Evolutionary conservation across 2,113 vertebrate genomes (phyloP), one percentile per base, ranked within the genome.

Genomic region (Spea multiplicata): DNA sequence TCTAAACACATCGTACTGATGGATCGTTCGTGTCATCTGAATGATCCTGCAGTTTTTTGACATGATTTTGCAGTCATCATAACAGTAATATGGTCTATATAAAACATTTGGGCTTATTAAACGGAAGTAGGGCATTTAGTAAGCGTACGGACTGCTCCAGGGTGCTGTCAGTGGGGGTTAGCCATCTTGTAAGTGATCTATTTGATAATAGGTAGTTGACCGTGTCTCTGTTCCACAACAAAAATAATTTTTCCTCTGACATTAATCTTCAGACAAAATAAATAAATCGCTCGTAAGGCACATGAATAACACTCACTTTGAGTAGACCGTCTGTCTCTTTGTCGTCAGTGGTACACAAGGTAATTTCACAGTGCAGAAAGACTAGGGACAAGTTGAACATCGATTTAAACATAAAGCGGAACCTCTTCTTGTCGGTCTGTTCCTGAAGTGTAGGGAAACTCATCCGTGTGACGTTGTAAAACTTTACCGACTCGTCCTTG

Each of bases 341-440:
- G 62, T 86, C 83, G 68, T 82, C 89, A 74, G 89, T 91, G 48
- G 94, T 90, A 82, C 97, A 99, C 71, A 94, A 86, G 0, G 94
- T 94, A 86, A 97, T 88, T 76, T 98, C 94, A 0, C 97, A 99
- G 82, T 99, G 97, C 65, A 99, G 93, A 82, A 97, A 99, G 30
- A 97, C 92, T 73, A 94, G 81, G 0, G 94, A 92, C 49, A 82
- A 83, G 62, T 95, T 95, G 83, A 95, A 94, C 84, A 91, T 44
- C 0, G 95, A 88, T 87, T 92, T 95, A 88, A 97, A 97, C 74
- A 86, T 88, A 84, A 99, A 99, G 82, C 95, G 96, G 90, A 99
- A 98, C 3, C 88, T 87, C 84, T 96, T 95, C 82, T 85, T 95
- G 48, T 95, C 91, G 3, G 81, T 88, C 78, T 92, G 92, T 0